Evolutionary conservation across 1,140 invertebrate genomes (phyloP).

Genomic region (Cydia strobilella): DNA sequence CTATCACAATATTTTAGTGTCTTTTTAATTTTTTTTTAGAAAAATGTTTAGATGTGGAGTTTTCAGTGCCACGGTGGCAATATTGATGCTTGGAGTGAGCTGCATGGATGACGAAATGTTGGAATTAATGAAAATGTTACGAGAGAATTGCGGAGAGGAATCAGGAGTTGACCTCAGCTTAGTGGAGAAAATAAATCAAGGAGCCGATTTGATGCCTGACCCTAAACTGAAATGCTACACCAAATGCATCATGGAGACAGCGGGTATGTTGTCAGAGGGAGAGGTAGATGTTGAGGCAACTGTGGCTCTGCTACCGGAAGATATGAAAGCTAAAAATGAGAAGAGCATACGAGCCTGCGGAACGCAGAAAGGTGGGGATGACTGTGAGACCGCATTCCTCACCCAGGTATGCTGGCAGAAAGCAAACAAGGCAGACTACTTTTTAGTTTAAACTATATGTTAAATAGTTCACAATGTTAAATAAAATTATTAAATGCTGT

Average conservation of each 20-base stretch:
- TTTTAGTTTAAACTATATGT: slow-evolving; percentile 53
- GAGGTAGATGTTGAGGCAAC: slow-evolving; percentile 65
- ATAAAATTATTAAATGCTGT: neutral
- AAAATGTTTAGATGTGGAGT: slow-evolving; percentile 11
- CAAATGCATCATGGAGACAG: slow-evolving; percentile 72
- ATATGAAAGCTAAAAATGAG: slow-evolving; percentile 51
- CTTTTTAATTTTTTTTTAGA: neutral
- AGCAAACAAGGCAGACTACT: slow-evolving; percentile 59
- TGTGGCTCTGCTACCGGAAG: slow-evolving; percentile 59
- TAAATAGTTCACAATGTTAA: neutral
- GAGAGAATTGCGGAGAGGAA: slow-evolving; percentile 62
- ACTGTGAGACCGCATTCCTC: slow-evolving; percentile 68
- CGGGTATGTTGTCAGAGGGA: slow-evolving; percentile 66
- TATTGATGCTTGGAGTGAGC: slow-evolving; percentile 32
- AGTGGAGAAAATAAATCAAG: slow-evolving; percentile 57
- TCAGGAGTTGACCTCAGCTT: slow-evolving; percentile 55
- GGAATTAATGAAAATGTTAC: slow-evolving; percentile 63
- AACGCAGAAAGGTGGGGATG: slow-evolving; percentile 58
- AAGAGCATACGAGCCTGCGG: slow-evolving; percentile 53
- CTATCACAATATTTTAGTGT: neutral
- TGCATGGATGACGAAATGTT: slow-evolving; percentile 65
- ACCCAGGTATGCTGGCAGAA: slow-evolving; percentile 72
- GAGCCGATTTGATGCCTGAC: slow-evolving; percentile 54
- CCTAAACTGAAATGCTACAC: slow-evolving; percentile 68
- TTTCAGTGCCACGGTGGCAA: slow-evolving; percentile 24